Base-by-base conservation (phyloP, 2,888 invertebrate species). In the Matsumyia berberina region DNA sequence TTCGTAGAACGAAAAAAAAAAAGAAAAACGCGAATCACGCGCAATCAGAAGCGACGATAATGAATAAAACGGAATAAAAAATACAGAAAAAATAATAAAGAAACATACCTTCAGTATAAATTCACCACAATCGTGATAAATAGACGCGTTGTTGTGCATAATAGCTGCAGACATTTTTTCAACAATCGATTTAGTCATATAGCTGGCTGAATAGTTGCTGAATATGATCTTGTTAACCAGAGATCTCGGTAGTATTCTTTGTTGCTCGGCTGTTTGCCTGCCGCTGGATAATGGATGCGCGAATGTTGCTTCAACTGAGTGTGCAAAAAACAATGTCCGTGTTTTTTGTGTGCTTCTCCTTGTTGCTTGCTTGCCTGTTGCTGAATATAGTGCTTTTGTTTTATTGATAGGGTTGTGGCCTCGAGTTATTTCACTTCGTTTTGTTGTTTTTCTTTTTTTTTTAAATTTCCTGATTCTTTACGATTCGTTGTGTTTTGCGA, bases 101-200 rank as follows among this genome's bases (percentile, higher is more conserved):
- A 24, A 46, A 73, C 86, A 42, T 86, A 86, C 86, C 86, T 86
- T 86, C 39, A 81, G 72, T 66, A 81, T 53, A 77, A 77, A 81
- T 86, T 86, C 86, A 86, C 80, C 80, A 77, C 76, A 81, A 49
- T 86, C 81, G 86, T 86, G 86, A 86, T 86, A 86, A 76, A 86
- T 77, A 55, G 86, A 86, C 62, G 86, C 86, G 81, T 81, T 86
- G 72, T 86, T 86, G 76, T 86, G 86, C 86, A 86, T 86, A 42
- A 86, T 86, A 67, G 81, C 86, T 81, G 86, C 81, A 86, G 86
- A 86, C 86, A 86, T 86, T 67, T 76, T 86, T 77, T 81, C 76
- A 55, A 76, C 72, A 55, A 81, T 72, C 74, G 53, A 76, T 86
- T 86, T 86, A 76, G 81, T 86, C 51, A 86, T 77, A 77, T 81